Evolutionary conservation across 1,140 invertebrate genomes (phyloP), one percentile per base, ranked within the genome.

Genomic region (Geopemphigus sp.): DNA sequence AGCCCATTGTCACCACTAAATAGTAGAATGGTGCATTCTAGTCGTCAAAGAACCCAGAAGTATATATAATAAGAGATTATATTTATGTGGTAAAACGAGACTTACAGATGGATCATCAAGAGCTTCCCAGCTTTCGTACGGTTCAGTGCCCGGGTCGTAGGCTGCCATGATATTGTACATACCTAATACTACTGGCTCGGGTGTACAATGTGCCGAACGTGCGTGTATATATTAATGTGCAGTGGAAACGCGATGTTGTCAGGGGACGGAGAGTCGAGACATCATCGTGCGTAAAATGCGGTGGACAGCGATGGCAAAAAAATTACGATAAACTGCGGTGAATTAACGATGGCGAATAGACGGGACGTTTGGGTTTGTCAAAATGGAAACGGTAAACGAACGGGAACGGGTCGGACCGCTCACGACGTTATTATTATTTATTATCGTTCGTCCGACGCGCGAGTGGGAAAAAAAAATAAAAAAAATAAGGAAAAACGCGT

Each of bases 161-260:
- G 74, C 39, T 14, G 74, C 74, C 74, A 78, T 78, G 26, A 78
- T 78, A 63, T 78, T 78, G 74, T 78, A 78, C 74, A 78, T 78
- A 50, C 29, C 32, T 39, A 39, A 39, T 8, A 39, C 3, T 39
- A 39, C 32, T 78, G 61, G 8, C 24, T 72, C 68, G 29, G 47
- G 29, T 10, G 3, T 29, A n/a, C 68, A 24, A 15, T 11, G 24
- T 68, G n/a, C n/a, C 19, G 39, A 15, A 68, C 22, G 26, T 47
- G 39, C 39, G 64, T 66, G 66, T 68, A 26, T 19, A 39, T 39
- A 3, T n/a, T n/a, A n/a, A n/a, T n/a, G n/a, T n/a, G n/a, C n/a
- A n/a, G n/a, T n/a, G n/a, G n/a, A n/a, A n/a, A 50, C 45, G 45
- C 32, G 32, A 39, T 4, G 45, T n/a, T n/a, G n/a, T 47, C 66